Evolutionary conservation across 2,797 vertebrate genomes (phyloP).

Genomic region (Chrysolophus pictus): DNA sequence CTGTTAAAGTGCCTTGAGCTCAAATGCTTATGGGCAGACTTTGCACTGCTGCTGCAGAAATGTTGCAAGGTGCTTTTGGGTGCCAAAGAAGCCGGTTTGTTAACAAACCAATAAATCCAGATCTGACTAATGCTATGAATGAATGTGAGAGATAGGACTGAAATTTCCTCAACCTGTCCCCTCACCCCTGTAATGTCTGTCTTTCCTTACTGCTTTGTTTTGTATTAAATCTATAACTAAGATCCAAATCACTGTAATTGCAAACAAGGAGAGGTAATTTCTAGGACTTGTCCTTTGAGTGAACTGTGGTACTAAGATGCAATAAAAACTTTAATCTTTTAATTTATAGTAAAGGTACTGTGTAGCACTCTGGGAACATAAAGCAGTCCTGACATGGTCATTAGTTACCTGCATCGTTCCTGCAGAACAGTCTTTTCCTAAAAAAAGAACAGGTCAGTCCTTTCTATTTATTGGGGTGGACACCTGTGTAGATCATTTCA

Average conservation of each 20-base stretch:
- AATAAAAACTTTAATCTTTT: not conserved
- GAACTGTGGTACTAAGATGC: not conserved
- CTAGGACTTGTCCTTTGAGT: not conserved
- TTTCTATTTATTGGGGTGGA: not conserved
- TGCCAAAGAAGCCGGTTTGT: not conserved
- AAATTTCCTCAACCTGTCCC: not conserved
- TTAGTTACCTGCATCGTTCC: not conserved
- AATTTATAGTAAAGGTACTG: conserved; percentile 4
- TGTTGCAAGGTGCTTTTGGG: not conserved
- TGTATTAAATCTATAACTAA: not conserved
- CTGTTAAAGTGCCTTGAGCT: not conserved
- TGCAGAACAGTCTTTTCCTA: not conserved
- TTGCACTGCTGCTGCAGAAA: not conserved
- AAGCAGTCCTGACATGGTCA: not conserved
- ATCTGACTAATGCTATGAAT: not conserved
- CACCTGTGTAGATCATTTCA: not conserved
- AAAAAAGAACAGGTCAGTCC: not conserved
- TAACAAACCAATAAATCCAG: conserved; percentile 36
- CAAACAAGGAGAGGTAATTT: not conserved
- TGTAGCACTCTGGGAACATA: not conserved
- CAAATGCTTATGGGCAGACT: not conserved
- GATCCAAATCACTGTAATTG: not conserved
- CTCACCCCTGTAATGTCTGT: not conserved
- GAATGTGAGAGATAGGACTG: not conserved
- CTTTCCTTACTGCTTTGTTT: not conserved